A percentile compares a stretch with the other conserved stretches of the same genome.
These are phyloP conservation scores for Coluber constrictor DNA, from an alignment of 2,797 vertebrate species.

Conservation along the genomic window DNA sequence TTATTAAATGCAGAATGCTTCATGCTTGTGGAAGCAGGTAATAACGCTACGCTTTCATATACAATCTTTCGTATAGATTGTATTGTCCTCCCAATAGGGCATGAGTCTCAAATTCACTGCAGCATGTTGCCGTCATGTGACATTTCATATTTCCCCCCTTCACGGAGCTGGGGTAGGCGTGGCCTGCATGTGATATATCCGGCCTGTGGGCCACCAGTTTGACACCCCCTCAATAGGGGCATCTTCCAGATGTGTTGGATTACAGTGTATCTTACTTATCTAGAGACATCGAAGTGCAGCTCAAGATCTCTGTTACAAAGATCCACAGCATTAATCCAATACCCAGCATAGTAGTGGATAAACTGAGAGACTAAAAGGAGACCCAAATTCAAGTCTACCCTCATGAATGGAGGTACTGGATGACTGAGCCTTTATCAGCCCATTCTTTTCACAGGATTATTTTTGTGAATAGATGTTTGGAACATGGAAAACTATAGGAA, in stretches of 20 bases:
- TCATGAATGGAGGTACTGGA: not conserved
- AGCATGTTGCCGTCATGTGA: too few relatives aligned
- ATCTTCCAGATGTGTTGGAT: not conserved
- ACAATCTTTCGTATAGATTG: not conserved
- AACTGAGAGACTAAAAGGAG: not conserved
- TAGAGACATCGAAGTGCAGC: not conserved
- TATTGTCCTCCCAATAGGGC: not conserved
- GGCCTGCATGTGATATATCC: too few relatives aligned
- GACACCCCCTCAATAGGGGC: not conserved
- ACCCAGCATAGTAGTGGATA: not conserved
- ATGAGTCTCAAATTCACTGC: too few relatives aligned
- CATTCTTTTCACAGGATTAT: not conserved
- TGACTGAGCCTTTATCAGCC: not conserved
- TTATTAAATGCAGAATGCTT: slow-evolving; percentile 73
- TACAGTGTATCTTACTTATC: not conserved
- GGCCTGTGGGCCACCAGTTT: too few relatives aligned
- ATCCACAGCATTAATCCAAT: not conserved
- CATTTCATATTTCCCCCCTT: too few relatives aligned
- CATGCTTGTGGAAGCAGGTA: slow-evolving; percentile 70
- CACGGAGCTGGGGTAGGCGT: too few relatives aligned
- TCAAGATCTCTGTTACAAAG: not conserved
- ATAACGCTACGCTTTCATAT: not conserved
- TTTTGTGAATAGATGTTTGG: not conserved
- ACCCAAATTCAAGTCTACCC: not conserved
- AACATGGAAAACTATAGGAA: not conserved